These are phyloP conservation scores for Beris morrisii DNA, from an alignment of 2,888 invertebrate genomes.

Conservation along the genomic window DNA sequence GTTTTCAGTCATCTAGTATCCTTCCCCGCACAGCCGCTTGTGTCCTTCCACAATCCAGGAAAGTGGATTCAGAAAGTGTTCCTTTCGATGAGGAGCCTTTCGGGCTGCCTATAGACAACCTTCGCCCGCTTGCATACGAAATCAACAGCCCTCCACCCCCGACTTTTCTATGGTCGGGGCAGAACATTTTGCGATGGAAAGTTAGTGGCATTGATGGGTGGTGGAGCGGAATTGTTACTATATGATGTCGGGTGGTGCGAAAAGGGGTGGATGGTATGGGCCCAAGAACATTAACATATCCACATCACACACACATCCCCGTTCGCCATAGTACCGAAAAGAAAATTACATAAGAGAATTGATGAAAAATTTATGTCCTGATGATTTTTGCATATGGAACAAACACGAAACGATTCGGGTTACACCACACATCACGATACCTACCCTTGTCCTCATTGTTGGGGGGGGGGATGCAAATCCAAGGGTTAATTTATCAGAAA, in stretches of 20 bases:
- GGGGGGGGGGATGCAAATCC: no score
- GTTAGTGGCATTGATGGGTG: conserved; percentile 22
- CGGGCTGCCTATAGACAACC: background rate
- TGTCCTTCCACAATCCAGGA: background rate
- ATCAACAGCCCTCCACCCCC: conserved; percentile 29
- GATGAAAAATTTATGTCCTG: conserved; percentile 40
- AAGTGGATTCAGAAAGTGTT: background rate
- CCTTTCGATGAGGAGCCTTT: background rate
- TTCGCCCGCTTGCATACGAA: conserved; percentile 28
- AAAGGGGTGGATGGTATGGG: background rate
- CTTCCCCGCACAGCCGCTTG: background rate
- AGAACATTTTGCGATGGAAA: conserved; percentile 33
- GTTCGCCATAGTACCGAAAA: conserved; percentile 19
- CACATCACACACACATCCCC: background rate
- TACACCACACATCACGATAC: conserved; percentile 24
- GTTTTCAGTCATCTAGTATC: background rate
- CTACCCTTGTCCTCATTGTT: background rate
- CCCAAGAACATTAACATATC: conserved; percentile 29
- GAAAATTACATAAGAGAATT: conserved; percentile 38
- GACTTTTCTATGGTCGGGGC: conserved; percentile 14
- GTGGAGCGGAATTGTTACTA: background rate
- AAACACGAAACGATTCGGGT: conserved; percentile 25
- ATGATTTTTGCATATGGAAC: conserved; percentile 39
- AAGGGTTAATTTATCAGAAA: conserved; percentile 37
- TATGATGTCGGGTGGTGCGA: background rate